Evolutionary conservation across 2,888 invertebrate genomes (phyloP).

Genomic region (Rhyacophila evoluta): DNA sequence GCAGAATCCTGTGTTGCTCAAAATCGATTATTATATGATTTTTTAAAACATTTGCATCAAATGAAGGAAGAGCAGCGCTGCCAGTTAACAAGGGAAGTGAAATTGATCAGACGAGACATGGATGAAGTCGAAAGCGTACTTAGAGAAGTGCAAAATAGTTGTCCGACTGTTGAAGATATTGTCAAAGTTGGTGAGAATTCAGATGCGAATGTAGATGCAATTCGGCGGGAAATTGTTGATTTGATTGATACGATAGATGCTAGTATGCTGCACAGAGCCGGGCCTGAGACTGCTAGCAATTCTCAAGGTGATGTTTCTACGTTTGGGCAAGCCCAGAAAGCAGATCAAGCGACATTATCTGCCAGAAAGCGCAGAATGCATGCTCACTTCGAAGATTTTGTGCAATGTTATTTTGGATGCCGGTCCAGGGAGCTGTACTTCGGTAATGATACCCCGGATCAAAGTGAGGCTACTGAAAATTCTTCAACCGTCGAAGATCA

Average conservation of each 20-base stretch:
- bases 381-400: constrained; percentile 90
- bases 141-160: constrained; percentile 70
- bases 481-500: constrained; percentile 1
- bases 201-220: constrained; percentile 68
- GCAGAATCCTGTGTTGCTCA: constrained; percentile 85
- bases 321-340: constrained; percentile 52
- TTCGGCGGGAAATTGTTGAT: constrained; percentile 70
- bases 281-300: constrained; percentile 43
- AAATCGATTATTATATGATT: constrained; percentile 85
- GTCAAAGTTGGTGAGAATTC: constrained; percentile 62
- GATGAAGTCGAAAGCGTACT: constrained; percentile 78
- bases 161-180: constrained; percentile 71
- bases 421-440: constrained; percentile 81
- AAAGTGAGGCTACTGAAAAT: constrained; percentile 43
- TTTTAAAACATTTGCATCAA: constrained; percentile 80
- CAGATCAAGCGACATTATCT: constrained; percentile 69
- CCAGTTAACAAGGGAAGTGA: constrained; percentile 78
- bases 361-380: constrained; percentile 81
- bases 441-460: constrained; percentile 59
- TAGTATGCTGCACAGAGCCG: constrained; percentile 60
- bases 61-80: constrained; percentile 78
- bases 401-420: constrained; percentile 86
- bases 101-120: constrained; percentile 81
- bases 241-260: constrained; percentile 70
- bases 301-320: constrained; percentile 53